A percentile compares a stretch with the other conserved stretches of the same genome.
Evolutionary conservation across 2,888 invertebrate species (phyloP).

Genomic region (Emmelina monodactyla): DNA sequence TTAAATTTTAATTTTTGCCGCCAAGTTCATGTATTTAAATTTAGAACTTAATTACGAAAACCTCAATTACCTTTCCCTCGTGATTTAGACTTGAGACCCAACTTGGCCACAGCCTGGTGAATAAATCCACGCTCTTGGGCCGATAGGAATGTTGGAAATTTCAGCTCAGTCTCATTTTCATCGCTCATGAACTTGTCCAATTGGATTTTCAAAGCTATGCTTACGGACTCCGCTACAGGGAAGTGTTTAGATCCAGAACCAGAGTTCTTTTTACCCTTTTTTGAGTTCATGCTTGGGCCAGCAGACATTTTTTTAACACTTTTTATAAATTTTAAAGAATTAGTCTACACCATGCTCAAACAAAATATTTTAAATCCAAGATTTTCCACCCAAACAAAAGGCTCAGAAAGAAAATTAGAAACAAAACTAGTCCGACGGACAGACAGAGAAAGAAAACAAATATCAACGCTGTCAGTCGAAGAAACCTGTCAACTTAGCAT

Average conservation of each 20-base stretch:
- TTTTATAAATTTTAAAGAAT: no score
- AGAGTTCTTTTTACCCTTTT: constrained; percentile 41
- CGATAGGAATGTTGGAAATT: constrained; percentile 78
- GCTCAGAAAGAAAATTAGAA: no score
- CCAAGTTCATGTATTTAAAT: no score
- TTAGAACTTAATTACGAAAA: background rate
- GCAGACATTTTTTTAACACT: no score
- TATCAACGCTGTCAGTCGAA: no score
- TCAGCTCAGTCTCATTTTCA: constrained; percentile 56
- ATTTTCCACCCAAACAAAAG: no score
- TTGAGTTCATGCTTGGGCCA: constrained; percentile 55
- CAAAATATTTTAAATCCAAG: no score
- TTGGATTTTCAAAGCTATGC: constrained; percentile 56
- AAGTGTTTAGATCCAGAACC: constrained; percentile 50
- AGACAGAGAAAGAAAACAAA: no score
- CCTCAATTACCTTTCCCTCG: constrained; percentile 82
- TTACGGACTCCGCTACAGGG: constrained; percentile 56
- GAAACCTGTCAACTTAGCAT: no score
- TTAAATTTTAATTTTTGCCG: no score
- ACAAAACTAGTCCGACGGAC: no score
- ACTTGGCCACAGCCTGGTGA: constrained; percentile 72
- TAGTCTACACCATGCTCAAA: no score
- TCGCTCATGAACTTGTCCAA: constrained; percentile 52
- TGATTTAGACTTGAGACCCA: constrained; percentile 82
- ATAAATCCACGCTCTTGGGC: constrained; percentile 82